phyloP scores from a whole-genome alignment of 2,797 vertebrate genomes.

The Eutrigla gurnardus region DNA sequence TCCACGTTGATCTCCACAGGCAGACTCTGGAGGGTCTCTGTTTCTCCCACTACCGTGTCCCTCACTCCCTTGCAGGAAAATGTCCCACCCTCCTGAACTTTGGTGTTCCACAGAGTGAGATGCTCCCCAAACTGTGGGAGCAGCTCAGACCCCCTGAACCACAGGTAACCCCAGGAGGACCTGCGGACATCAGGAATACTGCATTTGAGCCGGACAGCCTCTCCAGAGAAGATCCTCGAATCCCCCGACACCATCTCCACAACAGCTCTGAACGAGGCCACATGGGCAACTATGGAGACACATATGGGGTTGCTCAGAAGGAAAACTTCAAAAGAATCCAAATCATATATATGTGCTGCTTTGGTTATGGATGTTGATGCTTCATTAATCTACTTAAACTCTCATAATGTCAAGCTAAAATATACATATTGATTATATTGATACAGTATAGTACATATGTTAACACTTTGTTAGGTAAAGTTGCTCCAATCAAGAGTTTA shows the following conservation, averaged over 20 bases:
- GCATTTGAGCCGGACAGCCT: constrained; percentile 68
- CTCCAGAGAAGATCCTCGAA: constrained; percentile 67
- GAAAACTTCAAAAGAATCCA: accelerated
- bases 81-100: constrained; percentile 52
- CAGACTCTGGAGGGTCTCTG: constrained; percentile 54
- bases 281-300: neutral
- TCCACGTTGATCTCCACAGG: constrained; percentile 70
- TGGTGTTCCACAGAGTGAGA: constrained; percentile 32
- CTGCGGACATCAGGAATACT: constrained; percentile 32
- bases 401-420: neutral
- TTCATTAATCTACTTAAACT: neutral
- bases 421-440: neutral
- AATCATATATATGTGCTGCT: accelerated
- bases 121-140: accelerated
- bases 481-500: neutral
- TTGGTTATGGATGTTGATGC: neutral
- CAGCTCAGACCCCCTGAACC: constrained; percentile 65
- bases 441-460: neutral
- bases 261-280: constrained; percentile 4
- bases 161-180: constrained; percentile 63
- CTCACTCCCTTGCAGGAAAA: constrained; percentile 73
- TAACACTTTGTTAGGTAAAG: neutral
- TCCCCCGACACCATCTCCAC: constrained; percentile 33
- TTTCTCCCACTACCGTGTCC: constrained; percentile 1
- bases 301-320: neutral